phyloP scores from a whole-genome alignment of 2,797 vertebrate genomes.

The Gadopsis bispinosus region DNA sequence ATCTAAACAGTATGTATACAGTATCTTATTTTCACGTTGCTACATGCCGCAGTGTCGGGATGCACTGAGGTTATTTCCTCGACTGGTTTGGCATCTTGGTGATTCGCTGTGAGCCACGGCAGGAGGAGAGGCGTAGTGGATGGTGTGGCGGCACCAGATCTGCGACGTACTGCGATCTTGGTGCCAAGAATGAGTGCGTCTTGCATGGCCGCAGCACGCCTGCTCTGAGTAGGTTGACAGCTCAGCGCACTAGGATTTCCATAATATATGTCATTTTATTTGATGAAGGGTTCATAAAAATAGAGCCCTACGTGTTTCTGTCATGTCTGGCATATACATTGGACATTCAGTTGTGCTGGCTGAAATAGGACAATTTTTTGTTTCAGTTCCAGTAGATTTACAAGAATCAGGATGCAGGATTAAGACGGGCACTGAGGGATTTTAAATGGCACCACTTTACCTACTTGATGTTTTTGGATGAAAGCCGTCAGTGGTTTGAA shows the following conservation, averaged over 20 bases:
- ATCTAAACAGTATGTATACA: background rate
- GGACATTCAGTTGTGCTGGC: background rate
- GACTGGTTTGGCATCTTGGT: background rate
- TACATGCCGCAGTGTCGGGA: too few species aligned
- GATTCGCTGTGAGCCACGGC: background rate
- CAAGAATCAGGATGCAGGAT: background rate
- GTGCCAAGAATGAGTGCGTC: background rate
- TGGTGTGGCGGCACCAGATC: too few species aligned
- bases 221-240: background rate
- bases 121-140: background rate
- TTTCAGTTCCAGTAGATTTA: background rate
- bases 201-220: background rate
- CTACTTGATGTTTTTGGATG: background rate
- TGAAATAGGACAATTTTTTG: background rate
- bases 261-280: background rate
- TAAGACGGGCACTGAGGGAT: background rate
- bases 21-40: background rate
- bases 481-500: background rate
- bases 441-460: background rate
- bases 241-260: background rate
- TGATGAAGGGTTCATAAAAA: background rate
- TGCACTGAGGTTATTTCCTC: background rate
- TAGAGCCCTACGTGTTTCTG: background rate
- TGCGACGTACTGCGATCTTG: background rate
- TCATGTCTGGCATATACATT: background rate